Base-by-base conservation (phyloP, 2,797 vertebrate species). In the Sebastes diploproa region DNA sequence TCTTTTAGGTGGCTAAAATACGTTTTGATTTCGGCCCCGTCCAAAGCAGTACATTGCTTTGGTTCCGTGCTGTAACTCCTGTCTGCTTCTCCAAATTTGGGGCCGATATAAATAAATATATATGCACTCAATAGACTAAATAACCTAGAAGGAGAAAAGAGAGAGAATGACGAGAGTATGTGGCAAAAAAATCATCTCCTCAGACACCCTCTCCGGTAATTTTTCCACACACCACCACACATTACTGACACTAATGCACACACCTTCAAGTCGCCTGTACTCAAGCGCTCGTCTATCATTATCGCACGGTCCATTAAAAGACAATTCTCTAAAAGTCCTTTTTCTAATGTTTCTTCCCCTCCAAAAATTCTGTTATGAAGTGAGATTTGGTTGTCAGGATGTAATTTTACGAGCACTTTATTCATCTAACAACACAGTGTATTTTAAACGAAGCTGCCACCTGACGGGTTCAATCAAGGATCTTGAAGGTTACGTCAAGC, bases 381-480 rank as follows among this genome's bases (percentile, higher is more conserved):
- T 72, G 23, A 68, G 38, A 80, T 72, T 38, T 59, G 27, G 18
- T 42, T 58, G 54, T 27, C 18, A 4, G 11, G 59, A 59, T 55
- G 42, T 20, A 36, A 70, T 62, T 54, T 62, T 1, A 29, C 13
- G 5, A 55, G 64, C 29, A 61, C 14, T 61, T 61, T 27, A 18
- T 59, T 62, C 50, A 38, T 38, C 14, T 77, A 3, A n/a, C 14
- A 65, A 25, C 50, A 10, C 36, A 32, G 25, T 18, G 3, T 50
- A 23, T 63, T 34, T 27, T 20, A 27, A 60, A 56, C 3, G 12
- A 22, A 56, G 4, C 10, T 38, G n/a, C 32, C 32, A 82, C 75
- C 81, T 67, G 82, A 73, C 74, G 42, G 22, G 13, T 60, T 80
- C 63, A 5, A 63, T 87, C 65, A 73, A 55, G 66, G 58, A 60